phyloP scores from a whole-genome alignment of 1,140 invertebrate species.

The Drosophila teissieri region DNA sequence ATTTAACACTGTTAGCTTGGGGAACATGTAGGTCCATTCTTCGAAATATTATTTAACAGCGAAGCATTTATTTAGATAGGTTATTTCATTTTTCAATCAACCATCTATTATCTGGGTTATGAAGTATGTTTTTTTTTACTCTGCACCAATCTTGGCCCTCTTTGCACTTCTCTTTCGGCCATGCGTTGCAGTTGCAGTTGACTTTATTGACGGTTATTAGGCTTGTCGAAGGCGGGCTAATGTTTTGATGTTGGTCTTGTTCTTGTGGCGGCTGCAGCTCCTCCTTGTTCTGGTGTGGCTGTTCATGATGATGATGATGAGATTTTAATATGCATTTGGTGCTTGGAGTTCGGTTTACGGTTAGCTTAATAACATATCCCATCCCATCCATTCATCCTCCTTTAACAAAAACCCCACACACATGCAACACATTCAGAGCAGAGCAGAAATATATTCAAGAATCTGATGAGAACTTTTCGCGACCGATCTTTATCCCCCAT shows the following conservation, averaged over 20 bases:
- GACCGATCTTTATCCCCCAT: slow-evolving; percentile 12
- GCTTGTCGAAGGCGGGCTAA: slow-evolving; percentile 80
- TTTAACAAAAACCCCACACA: slow-evolving; percentile 13
- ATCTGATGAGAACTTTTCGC: slow-evolving; percentile 53
- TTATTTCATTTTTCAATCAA: background rate
- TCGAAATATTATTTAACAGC: too few species aligned
- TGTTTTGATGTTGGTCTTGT: slow-evolving; percentile 59
- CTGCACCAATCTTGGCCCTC: slow-evolving; percentile 10
- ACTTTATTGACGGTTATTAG: slow-evolving; percentile 83
- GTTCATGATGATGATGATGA: slow-evolving; percentile 76
- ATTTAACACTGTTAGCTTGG: background rate
- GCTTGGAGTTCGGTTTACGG: slow-evolving; percentile 72
- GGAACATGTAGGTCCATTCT: too few species aligned
- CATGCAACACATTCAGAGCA: background rate
- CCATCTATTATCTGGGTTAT: too few species aligned
- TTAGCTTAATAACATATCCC: slow-evolving; percentile 69
- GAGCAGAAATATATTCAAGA: slow-evolving; percentile 42
- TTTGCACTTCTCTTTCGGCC: slow-evolving; percentile 8
- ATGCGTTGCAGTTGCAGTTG: slow-evolving; percentile 65
- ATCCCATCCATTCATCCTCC: background rate
- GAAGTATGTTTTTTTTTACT: background rate
- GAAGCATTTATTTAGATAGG: too few species aligned
- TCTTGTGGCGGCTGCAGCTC: slow-evolving; percentile 24
- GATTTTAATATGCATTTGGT: slow-evolving; percentile 81
- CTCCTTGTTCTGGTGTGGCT: slow-evolving; percentile 52